These are phyloP conservation scores for Brachypodius melanocephalos DNA, from an alignment of 2,113 vertebrate species.

Conservation along the genomic window DNA sequence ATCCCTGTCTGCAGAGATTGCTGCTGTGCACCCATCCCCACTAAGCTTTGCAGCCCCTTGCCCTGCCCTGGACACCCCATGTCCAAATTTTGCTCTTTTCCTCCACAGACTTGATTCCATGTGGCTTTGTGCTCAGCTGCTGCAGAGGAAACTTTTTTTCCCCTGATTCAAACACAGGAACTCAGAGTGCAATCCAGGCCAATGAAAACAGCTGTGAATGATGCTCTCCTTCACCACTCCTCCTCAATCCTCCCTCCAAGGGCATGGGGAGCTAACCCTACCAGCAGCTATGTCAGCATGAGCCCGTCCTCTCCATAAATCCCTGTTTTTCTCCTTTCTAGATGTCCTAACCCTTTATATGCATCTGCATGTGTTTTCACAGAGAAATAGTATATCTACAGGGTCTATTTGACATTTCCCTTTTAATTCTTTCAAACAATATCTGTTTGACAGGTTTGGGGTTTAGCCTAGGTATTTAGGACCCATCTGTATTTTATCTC, in stretches of 20 bases:
- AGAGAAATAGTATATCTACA: background rate
- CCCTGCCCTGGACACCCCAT: fast-evolving
- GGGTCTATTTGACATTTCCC: background rate
- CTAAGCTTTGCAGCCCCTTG: background rate
- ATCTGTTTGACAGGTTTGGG: background rate
- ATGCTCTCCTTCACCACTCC: background rate
- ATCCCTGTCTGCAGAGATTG: background rate
- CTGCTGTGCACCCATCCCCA: background rate
- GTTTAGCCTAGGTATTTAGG: background rate
- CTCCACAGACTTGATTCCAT: background rate
- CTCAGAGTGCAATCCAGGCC: background rate
- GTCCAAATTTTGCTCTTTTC: fast-evolving
- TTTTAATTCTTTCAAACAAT: background rate
- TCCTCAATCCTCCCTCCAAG: background rate
- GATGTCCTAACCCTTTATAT: background rate
- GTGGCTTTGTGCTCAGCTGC: background rate
- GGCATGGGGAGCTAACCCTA: background rate
- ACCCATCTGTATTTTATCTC: background rate
- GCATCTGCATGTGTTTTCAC: background rate
- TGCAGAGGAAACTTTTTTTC: background rate
- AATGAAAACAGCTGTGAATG: background rate
- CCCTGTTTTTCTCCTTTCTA: background rate
- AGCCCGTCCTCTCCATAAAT: background rate
- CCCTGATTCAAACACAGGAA: background rate
- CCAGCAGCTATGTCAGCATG: background rate